Base-by-base conservation (phyloP, 2,797 vertebrate genomes). In the Enteromius radiatus region DNA sequence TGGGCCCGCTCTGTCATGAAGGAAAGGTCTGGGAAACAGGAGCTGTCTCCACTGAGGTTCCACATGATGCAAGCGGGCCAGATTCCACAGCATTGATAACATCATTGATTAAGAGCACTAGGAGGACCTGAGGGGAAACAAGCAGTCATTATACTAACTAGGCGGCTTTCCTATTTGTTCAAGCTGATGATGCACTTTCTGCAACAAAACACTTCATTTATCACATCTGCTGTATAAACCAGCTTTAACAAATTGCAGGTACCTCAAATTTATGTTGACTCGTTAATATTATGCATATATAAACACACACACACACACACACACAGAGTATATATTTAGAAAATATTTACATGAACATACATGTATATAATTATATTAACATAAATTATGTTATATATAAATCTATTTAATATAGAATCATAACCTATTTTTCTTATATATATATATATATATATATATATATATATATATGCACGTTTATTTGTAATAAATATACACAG, bases 21-120 rank as follows among this genome's bases (percentile, higher is more conserved):
- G 80, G 64, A 68, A 79, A 80, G 76, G 71, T 82, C 84, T 88
- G 79, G 61, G 76, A 61, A 69, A 86, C 69, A 84, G 67, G 70
- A 80, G 79, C 56, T 68, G 68, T 74, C 69, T 80, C 69, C 19
- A 61, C 79, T 64, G 81, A 78, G 59, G 47, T 70, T 75, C 64
- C 54, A 67, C 52, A 73, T 71, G 43, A 70, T 67, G 47, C 43
- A 81, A 68, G 36, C 61, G 9, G 28, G 61, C 79, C 47, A 76
- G 64, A 75, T 80, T 80, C 54, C 54, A 80, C 81, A 63, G 75
- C 52, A 43, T 54, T 36, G 84, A 54, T 69, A 74, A 80, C 67
- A 81, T 74, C 71, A 31, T 69, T 83, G 81, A 83, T 83, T 77
- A 77, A 21, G 81, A 68, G 38, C 26, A 23, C 69, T 19, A 26